Evolutionary conservation across 2,797 vertebrate species (phyloP).

Genomic region (Brotula barbata): DNA sequence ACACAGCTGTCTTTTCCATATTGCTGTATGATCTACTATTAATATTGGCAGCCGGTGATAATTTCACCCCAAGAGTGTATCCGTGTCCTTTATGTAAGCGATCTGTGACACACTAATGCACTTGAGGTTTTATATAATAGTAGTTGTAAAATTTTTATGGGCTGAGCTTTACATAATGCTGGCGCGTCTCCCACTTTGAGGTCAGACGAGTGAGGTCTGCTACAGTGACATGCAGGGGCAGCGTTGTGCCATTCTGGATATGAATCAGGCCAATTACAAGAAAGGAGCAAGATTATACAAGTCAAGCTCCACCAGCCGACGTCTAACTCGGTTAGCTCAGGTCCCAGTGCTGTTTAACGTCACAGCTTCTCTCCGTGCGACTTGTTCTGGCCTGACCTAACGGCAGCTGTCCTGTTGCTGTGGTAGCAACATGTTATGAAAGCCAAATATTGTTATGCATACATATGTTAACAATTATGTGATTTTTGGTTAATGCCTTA

Average conservation of each 20-base stretch:
- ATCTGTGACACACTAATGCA: conserved; percentile 49
- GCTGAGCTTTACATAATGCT: conserved; percentile 48
- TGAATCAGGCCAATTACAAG: conserved; percentile 15
- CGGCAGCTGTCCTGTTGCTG: background rate
- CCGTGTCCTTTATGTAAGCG: conserved; percentile 51
- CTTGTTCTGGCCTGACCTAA: conserved; percentile 1
- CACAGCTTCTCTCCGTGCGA: background rate
- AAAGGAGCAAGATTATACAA: conserved; percentile 24
- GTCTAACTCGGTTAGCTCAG: conserved; percentile 21
- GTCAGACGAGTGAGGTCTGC: conserved; percentile 15
- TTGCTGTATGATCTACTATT: background rate
- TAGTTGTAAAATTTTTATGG: conserved; percentile 44
- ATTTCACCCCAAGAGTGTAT: background rate
- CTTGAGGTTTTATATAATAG: conserved; percentile 55
- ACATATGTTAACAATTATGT: too few relatives aligned
- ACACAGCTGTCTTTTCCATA: background rate
- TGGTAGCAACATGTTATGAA: too few relatives aligned
- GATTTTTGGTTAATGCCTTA: too few relatives aligned
- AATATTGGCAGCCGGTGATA: conserved; percentile 1
- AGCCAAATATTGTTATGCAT: too few relatives aligned
- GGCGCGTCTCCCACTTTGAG: conserved; percentile 21
- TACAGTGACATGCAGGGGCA: conserved; percentile 26
- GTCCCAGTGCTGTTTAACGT: conserved; percentile 3
- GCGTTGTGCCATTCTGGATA: conserved; percentile 23
- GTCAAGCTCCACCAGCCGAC: conserved; percentile 17